Evolutionary conservation across 2,797 vertebrate species (phyloP).

Genomic region (Xerus rutilus): DNA sequence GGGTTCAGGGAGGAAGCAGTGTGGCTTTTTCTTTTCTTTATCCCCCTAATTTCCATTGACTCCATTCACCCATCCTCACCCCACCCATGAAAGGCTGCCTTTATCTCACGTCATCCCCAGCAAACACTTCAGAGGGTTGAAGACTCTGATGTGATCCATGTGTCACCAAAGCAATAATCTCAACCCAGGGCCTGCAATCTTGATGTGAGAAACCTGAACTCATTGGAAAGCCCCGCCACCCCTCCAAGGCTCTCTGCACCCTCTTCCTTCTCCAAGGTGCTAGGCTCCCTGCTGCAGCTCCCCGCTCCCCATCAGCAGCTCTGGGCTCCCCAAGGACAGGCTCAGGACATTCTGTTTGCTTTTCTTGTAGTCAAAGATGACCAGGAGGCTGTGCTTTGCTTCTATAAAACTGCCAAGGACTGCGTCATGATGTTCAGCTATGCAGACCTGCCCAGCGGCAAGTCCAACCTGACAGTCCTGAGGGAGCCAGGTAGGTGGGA

Average conservation of each 20-base stretch:
- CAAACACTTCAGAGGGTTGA: constrained; percentile 74
- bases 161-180: neutral
- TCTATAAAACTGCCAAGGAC: constrained; percentile 95
- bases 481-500: constrained; percentile 93
- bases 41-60: neutral
- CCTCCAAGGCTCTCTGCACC: neutral
- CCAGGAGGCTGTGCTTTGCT: constrained; percentile 91
- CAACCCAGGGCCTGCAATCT: neutral
- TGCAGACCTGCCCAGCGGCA: constrained; percentile 94
- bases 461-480: constrained; percentile 94
- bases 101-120: constrained; percentile 54
- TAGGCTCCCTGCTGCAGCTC: rapidly evolving
- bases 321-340: neutral
- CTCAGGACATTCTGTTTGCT: neutral
- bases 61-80: neutral
- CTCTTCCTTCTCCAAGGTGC: neutral
- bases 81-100: constrained; percentile 50
- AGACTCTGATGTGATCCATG: constrained; percentile 89
- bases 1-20: rapidly evolving
- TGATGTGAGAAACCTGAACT: neutral
- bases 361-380: constrained; percentile 91
- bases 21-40: neutral
- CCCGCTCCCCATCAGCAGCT: rapidly evolving
- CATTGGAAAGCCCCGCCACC: neutral
- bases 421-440: constrained; percentile 99